Evolutionary conservation across 1,140 invertebrate genomes (phyloP).

Genomic region (Berghia stephanieae): DNA sequence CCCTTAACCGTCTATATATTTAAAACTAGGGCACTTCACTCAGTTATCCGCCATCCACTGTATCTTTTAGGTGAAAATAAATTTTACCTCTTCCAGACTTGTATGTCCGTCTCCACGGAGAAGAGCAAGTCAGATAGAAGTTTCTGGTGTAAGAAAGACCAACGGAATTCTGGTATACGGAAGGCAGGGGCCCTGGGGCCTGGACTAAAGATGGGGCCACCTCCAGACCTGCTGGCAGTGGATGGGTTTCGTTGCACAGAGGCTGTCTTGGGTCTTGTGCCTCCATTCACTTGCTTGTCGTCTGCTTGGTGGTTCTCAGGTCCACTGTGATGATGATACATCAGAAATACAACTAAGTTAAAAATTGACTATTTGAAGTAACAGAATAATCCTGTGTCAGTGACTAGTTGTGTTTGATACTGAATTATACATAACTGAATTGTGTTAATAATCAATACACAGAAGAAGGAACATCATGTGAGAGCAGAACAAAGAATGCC

Average conservation of each 20-base stretch:
- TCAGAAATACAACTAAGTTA: too few species aligned
- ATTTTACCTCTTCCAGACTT: constrained; percentile 79
- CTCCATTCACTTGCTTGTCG: constrained; percentile 7
- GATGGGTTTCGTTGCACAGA: constrained; percentile 28
- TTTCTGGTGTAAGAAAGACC: constrained; percentile 98
- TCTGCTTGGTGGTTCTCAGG: not conserved
- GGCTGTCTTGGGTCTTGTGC: not conserved
- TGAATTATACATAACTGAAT: too few species aligned
- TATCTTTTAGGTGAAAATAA: not conserved
- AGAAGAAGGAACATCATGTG: too few species aligned
- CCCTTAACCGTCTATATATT: too few species aligned
- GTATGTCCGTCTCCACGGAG: constrained; percentile 96
- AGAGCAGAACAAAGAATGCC: too few species aligned
- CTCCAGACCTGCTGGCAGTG: constrained; percentile 27
- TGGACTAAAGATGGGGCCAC: constrained; percentile 90
- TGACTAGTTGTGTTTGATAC: too few species aligned
- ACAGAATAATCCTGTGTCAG: too few species aligned
- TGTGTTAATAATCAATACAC: too few species aligned
- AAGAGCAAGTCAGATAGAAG: constrained; percentile 96
- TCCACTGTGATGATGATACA: not conserved
- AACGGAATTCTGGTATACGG: constrained; percentile 98
- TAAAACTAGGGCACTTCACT: too few species aligned
- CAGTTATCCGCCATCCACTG: too few species aligned
- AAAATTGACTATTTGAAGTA: too few species aligned
- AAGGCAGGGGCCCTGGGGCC: constrained; percentile 95